Conservation (phyloP, 2,797 vertebrate genomes). For the Sebastes vulpes region DNA sequence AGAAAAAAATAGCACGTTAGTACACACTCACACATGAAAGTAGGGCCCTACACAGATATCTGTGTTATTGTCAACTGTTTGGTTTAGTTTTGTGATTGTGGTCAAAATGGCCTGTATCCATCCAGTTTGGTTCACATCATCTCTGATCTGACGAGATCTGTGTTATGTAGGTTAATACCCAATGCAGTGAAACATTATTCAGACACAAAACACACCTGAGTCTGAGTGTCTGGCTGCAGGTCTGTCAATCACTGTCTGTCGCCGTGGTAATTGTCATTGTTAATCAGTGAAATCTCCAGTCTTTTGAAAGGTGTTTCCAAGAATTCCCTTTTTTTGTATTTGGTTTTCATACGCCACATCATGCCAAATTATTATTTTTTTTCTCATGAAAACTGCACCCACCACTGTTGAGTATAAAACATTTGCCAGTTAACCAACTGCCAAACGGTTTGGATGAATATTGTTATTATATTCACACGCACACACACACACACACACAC, state of each 20-base stretch:
- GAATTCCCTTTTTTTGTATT: background rate
- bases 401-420: background rate
- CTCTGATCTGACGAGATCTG: slow-evolving; percentile 15
- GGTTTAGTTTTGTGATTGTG: background rate
- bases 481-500: background rate
- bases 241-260: slow-evolving; percentile 18
- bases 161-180: slow-evolving; percentile 73
- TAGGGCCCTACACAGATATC: background rate
- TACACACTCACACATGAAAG: background rate
- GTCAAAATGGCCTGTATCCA: background rate
- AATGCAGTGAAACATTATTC: slow-evolving; percentile 24
- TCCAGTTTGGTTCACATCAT: slow-evolving; percentile 23
- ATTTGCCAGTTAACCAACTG: background rate
- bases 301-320: background rate
- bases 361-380: background rate
- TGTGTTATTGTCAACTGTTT: background rate
- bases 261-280: background rate
- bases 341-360: background rate
- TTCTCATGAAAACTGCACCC: background rate
- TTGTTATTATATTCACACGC: slow-evolving; percentile 15
- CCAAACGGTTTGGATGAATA: slow-evolving; percentile 24
- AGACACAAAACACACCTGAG: slow-evolving; percentile 48
- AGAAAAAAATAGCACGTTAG: background rate
- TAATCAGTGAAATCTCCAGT: background rate
- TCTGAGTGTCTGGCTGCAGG: slow-evolving; percentile 31